Conservation (phyloP, 2,113 vertebrate species). For the Sprattus sprattus region DNA sequence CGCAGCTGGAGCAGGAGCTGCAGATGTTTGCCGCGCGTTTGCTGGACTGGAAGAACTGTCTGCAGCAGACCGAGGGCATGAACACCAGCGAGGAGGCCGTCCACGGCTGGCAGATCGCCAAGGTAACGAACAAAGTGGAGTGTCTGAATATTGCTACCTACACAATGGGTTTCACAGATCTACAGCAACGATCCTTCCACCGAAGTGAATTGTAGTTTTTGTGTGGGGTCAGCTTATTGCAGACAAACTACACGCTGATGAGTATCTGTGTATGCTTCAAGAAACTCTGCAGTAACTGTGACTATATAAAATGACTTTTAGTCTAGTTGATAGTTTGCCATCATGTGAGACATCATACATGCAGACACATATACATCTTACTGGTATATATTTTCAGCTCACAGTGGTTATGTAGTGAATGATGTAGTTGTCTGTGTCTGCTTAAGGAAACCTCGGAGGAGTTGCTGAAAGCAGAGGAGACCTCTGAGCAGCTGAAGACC, state of each 20-base stretch:
- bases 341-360: background rate
- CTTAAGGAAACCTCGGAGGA: conserved; percentile 81
- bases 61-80: conserved; percentile 76
- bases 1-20: conserved; percentile 79
- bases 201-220: background rate
- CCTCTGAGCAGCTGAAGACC: conserved; percentile 89
- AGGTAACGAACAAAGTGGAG: conserved; percentile 70
- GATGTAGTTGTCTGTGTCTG: conserved; percentile 30
- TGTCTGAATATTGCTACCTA: background rate
- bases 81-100: conserved; percentile 82
- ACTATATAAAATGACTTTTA: background rate
- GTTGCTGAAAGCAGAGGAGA: conserved; percentile 82
- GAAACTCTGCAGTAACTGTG: background rate
- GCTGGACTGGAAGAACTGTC: conserved; percentile 72
- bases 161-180: background rate
- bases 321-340: too few relatives aligned
- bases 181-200: background rate
- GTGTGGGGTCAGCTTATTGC: background rate
- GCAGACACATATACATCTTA: background rate
- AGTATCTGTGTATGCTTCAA: background rate
- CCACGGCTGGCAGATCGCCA: conserved; percentile 83
- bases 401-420: conserved; percentile 46
- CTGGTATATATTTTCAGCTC: conserved; percentile 52
- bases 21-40: conserved; percentile 72
- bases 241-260: background rate